Conservation (phyloP, 2,797 vertebrate species). For the Cheirogaleus major region DNA sequence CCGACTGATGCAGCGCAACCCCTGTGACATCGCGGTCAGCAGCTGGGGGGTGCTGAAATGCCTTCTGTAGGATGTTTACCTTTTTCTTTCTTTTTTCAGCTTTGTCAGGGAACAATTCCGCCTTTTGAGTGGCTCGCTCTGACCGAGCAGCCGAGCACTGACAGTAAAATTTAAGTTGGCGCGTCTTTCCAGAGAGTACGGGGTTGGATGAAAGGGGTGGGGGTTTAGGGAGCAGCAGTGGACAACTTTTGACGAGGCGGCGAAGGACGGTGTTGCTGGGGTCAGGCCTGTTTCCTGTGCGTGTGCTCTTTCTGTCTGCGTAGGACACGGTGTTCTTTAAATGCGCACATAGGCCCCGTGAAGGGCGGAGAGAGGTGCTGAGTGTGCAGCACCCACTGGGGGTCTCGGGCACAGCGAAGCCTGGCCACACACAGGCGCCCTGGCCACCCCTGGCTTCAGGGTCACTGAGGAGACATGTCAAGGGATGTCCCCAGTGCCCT, state of each 20-base stretch:
- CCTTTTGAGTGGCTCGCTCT: background rate
- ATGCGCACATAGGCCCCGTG: too few species aligned
- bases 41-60: background rate
- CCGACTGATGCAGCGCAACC: background rate
- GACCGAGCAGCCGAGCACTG: background rate
- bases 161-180: background rate
- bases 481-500: too few species aligned
- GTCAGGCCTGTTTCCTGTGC: too few species aligned
- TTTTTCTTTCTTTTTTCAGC: background rate
- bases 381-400: background rate
- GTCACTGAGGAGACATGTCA: background rate
- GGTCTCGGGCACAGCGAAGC: too few species aligned
- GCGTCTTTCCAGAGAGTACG: background rate
- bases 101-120: background rate
- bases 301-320: background rate
- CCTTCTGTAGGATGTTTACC: background rate
- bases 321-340: background rate
- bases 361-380: too few species aligned
- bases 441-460: accelerated
- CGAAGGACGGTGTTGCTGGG: too few species aligned
- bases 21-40: accelerated
- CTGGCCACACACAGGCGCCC: too few species aligned
- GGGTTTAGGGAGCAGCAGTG: background rate
- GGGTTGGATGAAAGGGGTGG: background rate
- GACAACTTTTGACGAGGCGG: too few species aligned